These are phyloP conservation scores for Strigops habroptila DNA, from an alignment of 2,113 vertebrate genomes.

Conservation along the genomic window DNA sequence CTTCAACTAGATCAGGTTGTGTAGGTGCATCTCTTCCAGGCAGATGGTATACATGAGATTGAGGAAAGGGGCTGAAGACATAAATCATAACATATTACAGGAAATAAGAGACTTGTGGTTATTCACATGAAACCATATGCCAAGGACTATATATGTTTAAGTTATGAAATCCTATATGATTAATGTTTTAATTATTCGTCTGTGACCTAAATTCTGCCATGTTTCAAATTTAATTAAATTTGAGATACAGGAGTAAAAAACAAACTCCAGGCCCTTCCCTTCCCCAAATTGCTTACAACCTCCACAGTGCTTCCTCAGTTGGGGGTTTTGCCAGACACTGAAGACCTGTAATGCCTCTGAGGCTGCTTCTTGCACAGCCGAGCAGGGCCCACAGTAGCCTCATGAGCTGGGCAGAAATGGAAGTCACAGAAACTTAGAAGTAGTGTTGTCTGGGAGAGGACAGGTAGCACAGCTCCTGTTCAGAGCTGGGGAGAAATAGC, in stretches of 20 bases:
- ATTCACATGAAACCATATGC: not conserved
- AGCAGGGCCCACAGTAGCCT: not conserved
- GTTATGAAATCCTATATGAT: not conserved
- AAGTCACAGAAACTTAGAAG: not conserved
- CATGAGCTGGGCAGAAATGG: not conserved
- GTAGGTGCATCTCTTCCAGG: not conserved
- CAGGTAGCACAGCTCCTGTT: no score
- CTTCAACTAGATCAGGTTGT: not conserved
- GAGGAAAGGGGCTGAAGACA: not conserved
- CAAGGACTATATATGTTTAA: not conserved
- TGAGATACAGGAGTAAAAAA: not conserved
- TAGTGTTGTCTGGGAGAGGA: not conserved
- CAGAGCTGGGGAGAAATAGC: not conserved
- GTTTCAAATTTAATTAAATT: not conserved
- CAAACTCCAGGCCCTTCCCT: not conserved
- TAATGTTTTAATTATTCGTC: constrained; percentile 16
- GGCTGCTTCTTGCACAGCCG: not conserved
- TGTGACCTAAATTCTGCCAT: not conserved
- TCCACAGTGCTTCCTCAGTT: fast-evolving
- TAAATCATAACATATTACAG: not conserved
- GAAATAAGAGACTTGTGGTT: not conserved
- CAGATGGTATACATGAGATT: not conserved
- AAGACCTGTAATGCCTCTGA: not conserved
- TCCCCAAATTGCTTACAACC: not conserved
- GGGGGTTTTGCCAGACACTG: not conserved